These are phyloP conservation scores for Heliconius hewitsoni DNA, from an alignment of 1,140 invertebrate genomes.

Conservation along the genomic window DNA sequence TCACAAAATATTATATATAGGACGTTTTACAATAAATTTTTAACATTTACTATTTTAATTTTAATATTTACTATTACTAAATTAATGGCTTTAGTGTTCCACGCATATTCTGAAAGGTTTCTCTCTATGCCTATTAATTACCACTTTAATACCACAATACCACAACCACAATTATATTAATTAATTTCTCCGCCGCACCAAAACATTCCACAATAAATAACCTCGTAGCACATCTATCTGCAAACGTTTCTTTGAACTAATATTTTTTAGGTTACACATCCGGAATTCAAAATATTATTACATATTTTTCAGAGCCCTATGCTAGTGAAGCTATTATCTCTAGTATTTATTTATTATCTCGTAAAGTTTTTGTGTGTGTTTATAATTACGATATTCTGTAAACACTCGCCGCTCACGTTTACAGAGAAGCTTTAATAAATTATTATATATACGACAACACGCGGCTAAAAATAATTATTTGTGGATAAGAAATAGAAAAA, in stretches of 20 bases:
- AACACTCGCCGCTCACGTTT: conserved; percentile 37
- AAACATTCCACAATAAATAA: neutral
- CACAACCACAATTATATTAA: no score
- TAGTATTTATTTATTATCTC: conserved; percentile 38
- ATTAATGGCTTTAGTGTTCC: neutral
- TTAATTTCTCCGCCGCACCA: neutral
- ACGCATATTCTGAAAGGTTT: neutral
- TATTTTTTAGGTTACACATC: conserved; percentile 1
- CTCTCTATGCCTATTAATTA: no score
- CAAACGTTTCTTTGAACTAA: neutral
- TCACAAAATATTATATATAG: no score
- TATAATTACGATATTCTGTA: conserved; percentile 41
- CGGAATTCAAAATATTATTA: neutral
- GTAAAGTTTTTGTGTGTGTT: conserved; percentile 35
- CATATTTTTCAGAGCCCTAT: conserved; percentile 14
- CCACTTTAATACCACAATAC: no score
- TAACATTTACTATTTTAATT: neutral
- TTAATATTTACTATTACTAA: conserved; percentile 21
- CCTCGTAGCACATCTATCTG: neutral
- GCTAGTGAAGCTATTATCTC: conserved; percentile 14
- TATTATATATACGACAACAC: conserved; percentile 36
- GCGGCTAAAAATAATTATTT: conserved; percentile 35
- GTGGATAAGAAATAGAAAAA: conserved; percentile 35
- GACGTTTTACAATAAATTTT: no score
- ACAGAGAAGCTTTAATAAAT: conserved; percentile 32